A percentile compares a stretch with the other conserved stretches of the same genome.
Evolutionary conservation across 2,888 invertebrate species (phyloP).

Genomic region (Eilema caniola): DNA sequence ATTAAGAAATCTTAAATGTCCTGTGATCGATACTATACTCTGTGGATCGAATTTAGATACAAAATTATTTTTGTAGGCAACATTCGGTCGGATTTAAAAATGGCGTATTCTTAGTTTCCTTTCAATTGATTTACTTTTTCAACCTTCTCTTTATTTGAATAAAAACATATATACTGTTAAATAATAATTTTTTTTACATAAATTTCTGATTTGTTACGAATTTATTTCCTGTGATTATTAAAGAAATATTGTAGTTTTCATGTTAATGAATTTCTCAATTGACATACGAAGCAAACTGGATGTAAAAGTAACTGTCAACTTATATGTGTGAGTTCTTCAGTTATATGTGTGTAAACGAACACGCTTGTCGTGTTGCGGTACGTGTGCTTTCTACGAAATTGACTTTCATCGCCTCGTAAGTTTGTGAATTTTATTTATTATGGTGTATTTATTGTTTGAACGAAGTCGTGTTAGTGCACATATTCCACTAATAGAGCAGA

Average conservation of each 20-base stretch:
- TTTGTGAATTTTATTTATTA: constrained; percentile 77
- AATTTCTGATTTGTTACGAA: neutral
- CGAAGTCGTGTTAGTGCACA: constrained; percentile 50
- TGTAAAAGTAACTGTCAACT: constrained; percentile 38
- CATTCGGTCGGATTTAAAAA: neutral
- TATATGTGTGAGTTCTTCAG: constrained; percentile 63
- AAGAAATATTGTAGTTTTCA: neutral
- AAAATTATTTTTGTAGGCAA: constrained; percentile 4
- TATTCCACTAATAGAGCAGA: constrained; percentile 35
- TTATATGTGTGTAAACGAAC: constrained; percentile 79
- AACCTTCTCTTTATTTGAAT: neutral
- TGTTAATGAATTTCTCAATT: constrained; percentile 6
- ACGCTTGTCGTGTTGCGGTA: constrained; percentile 83
- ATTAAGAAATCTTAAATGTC: too few relatives aligned
- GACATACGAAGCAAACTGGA: constrained; percentile 12
- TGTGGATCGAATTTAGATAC: neutral
- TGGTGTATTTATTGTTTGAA: constrained; percentile 69
- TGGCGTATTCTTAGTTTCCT: neutral
- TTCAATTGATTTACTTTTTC: neutral
- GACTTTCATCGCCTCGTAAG: constrained; percentile 86
- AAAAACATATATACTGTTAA: neutral
- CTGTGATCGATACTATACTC: too few relatives aligned
- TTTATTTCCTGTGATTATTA: neutral
- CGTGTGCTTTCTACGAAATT: constrained; percentile 83
- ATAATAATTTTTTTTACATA: neutral